phyloP scores from a whole-genome alignment of 2,888 invertebrate species.

The Balanococcus diminutus region DNA sequence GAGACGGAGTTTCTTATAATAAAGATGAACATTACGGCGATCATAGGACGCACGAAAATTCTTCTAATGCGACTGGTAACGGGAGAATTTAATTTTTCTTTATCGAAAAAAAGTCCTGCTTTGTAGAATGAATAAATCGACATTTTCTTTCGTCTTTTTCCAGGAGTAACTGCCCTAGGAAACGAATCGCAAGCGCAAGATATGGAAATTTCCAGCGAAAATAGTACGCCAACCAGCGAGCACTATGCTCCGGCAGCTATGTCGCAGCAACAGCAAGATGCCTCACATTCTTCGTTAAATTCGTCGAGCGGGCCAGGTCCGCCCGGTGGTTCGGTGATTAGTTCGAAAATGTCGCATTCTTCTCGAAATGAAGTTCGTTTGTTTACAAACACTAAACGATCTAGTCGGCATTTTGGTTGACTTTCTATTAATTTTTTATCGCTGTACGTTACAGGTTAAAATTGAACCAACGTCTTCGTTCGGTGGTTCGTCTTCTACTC shows the following conservation, averaged over 20 bases:
- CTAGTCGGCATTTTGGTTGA: neutral
- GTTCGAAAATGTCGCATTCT: neutral
- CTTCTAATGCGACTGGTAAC: conserved; percentile 15
- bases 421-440: neutral
- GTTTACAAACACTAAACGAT: neutral
- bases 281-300: conserved; percentile 49
- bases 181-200: conserved; percentile 72
- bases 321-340: neutral
- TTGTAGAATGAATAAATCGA: neutral
- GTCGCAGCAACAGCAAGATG: conserved; percentile 60
- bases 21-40: conserved; percentile 49
- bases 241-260: conserved; percentile 64
- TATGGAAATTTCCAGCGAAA: conserved; percentile 93
- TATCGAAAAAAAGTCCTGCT: neutral
- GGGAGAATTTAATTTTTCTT: neutral
- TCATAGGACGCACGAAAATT: conserved; percentile 43
- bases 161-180: conserved; percentile 51
- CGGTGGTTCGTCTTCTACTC: conserved; percentile 45
- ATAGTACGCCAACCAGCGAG: conserved; percentile 86
- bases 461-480: conserved; percentile 52
- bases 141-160: neutral
- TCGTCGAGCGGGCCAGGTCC: conserved; percentile 38
- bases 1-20: conserved; percentile 18
- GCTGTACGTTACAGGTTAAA: conserved; percentile 54
- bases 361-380: conserved; percentile 46